phyloP scores from a whole-genome alignment of 1,140 invertebrate species.

The Daktulosphaira vitifoliae region DNA sequence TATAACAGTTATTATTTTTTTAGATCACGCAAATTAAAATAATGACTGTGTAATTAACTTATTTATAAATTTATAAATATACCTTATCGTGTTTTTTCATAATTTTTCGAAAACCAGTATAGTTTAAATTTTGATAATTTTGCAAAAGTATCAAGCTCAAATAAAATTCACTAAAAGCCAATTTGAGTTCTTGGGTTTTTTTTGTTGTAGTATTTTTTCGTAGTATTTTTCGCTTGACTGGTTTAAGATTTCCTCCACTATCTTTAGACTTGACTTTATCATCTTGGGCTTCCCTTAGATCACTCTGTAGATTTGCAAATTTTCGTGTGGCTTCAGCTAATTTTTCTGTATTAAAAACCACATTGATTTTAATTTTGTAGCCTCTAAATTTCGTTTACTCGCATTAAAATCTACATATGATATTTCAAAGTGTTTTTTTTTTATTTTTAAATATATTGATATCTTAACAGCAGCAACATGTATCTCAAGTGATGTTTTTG shows the following conservation, averaged over 20 bases:
- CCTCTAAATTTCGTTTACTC: neutral
- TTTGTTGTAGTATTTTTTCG: conserved; percentile 52
- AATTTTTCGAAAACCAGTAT: conserved; percentile 98
- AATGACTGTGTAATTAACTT: no score
- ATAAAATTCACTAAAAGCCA: conserved; percentile 99
- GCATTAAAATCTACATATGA: no score
- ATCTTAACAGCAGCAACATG: no score
- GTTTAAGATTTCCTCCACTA: conserved; percentile 30
- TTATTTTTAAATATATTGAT: no score
- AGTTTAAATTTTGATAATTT: conserved; percentile 92
- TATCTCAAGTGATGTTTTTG: no score
- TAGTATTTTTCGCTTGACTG: conserved; percentile 39
- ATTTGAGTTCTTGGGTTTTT: conserved; percentile 87
- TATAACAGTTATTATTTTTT: no score
- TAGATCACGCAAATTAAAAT: no score
- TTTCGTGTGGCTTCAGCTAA: conserved; percentile 92
- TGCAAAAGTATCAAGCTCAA: conserved; percentile 87
- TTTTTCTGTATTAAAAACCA: conserved; percentile 91
- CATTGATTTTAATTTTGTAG: no score
- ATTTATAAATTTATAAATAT: conserved; percentile 37
- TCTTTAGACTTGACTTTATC: conserved; percentile 52
- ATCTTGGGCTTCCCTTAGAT: conserved; percentile 69
- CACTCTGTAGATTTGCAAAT: conserved; percentile 81
- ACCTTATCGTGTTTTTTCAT: conserved; percentile 99
- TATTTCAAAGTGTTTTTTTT: no score